Base-by-base conservation (phyloP, 2,113 vertebrate species). In the Todiramphus chloris region DNA sequence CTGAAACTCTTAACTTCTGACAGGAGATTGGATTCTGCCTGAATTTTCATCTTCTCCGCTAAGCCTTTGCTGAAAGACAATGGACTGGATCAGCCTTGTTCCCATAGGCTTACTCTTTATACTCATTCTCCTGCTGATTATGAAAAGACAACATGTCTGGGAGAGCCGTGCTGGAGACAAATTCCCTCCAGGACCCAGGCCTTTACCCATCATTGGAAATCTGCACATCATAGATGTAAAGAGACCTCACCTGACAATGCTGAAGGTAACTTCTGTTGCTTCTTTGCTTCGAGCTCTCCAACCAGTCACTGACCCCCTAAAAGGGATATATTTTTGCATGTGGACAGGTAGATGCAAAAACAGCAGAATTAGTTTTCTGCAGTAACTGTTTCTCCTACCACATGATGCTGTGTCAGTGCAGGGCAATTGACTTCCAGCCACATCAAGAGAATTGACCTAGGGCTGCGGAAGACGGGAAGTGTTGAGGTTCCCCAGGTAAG, bases 201-300 rank as follows among this genome's bases (percentile, higher is more conserved):
- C 55, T 56, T 56, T 56, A 56, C 55, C 55, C 55, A 56, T 56
- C 15, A 56, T 56, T 56, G 55, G 55, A 56, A 56, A 56, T 56
- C 55, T 56, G 55, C 55, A 56, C 55, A 33, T 33, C 30, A 56
- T 56, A 19, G 55, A 56, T 33, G 10, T 56, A 30, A 56, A 56
- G 30, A 56, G 55, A 56, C 55, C 55, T 19, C 31, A 56, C 55
- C 30, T 56, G 81, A 96, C 76, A 12, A 84, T 95, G 90, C 5
- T 94, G 30, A 83, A 96, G 96, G 94, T 95, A 96, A 94, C 5
- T 31, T 24, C n/a, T 79, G 10, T 33, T 83, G 37, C 41, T 64
- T 39, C 60, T 56, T 74, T 60, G 31, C 13, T 68, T 62, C 24
- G n/a, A 62, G 7, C 7, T 66, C n/a, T 73, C 28, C n/a, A 16